Evolutionary conservation across 1,140 invertebrate species (phyloP), one percentile per base, ranked within the genome.

Genomic region (Procambarus virginalis): DNA sequence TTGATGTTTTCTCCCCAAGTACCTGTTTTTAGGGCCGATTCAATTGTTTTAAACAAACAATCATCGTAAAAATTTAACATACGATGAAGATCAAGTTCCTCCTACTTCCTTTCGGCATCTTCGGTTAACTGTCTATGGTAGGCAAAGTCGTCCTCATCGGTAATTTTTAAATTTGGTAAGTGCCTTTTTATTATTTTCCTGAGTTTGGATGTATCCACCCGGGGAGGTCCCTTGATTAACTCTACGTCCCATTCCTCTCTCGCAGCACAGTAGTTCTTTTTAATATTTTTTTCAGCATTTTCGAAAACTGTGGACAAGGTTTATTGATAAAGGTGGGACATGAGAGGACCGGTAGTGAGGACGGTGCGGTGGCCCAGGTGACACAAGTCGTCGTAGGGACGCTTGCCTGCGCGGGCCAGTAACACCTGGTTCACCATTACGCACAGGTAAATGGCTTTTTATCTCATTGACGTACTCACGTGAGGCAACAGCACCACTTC

Each of bases 311-410:
- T n/a, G 12, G 58, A 14, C n/a, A 76, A 8, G 4, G 51, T 20
- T 8, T 49, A 34, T 8, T 75, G 12, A 58, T 55, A 85, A 3
- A 75, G 45, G 8, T 45, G 45, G 3, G 34, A n/a, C 45, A 76
- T 46, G 6, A 85, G 20, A 10, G 17, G 2, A n/a, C 68, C 83
- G 46, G 70, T n/a, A 1, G 83, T 85, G 12, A 85, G 3, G 46
- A 85, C 17, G 9, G 20, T 34, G n/a, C 83, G 46, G n/a, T 85
- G 76, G 48, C 70, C 83, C 70, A 85, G 8, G 70, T 85, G 83
- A 14, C 20, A 34, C 1, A 9, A 20, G 20, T 55, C 70, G 45
- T 85, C 83, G 17, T 8, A 73, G 22, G 12, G 20, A 20, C n/a
- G 46, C 9, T 49, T 45, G 2, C 49, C 83, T 3, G 14, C 76